Evolutionary conservation across 2,113 vertebrate genomes (phyloP).

Genomic region (Odocoileus hemionus): DNA sequence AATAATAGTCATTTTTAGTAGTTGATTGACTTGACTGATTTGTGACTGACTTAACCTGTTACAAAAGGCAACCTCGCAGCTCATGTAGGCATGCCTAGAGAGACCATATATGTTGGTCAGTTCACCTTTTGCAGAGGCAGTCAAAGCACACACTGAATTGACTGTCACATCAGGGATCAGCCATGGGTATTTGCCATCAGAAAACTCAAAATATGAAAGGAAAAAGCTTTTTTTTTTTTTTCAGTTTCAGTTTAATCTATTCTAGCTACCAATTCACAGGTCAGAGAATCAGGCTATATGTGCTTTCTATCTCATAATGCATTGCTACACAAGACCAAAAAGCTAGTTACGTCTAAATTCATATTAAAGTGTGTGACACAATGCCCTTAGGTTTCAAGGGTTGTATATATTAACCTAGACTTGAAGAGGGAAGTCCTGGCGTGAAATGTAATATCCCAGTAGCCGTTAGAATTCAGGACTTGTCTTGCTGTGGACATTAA

Average conservation of each 20-base stretch:
- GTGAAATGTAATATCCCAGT: not conserved
- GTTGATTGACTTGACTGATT: not conserved
- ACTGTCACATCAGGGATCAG: not conserved
- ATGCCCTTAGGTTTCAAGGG: conserved; percentile 8
- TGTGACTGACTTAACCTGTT: not conserved
- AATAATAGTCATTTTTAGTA: not conserved
- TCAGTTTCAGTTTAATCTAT: not conserved
- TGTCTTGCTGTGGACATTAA: not conserved
- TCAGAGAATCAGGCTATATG: not conserved
- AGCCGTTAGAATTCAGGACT: not conserved
- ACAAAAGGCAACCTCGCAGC: not conserved
- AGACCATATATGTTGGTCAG: not conserved
- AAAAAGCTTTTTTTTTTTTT: not conserved
- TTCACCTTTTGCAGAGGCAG: not conserved
- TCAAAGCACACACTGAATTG: not conserved
- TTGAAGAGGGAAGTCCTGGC: not conserved
- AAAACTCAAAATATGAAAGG: not conserved
- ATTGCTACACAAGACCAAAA: not conserved
- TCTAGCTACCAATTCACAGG: conserved; percentile 6
- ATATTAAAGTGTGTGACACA: not conserved
- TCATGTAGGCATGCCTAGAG: not conserved
- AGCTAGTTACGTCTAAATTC: not conserved
- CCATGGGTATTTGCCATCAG: not conserved
- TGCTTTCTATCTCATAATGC: conserved; percentile 8
- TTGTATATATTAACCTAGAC: not conserved